Percentiles rank a stretch among this genome's conserved stretches.
These are phyloP conservation scores for Aramus guarauna DNA, from an alignment of 2,113 vertebrate species.

Conservation along the genomic window DNA sequence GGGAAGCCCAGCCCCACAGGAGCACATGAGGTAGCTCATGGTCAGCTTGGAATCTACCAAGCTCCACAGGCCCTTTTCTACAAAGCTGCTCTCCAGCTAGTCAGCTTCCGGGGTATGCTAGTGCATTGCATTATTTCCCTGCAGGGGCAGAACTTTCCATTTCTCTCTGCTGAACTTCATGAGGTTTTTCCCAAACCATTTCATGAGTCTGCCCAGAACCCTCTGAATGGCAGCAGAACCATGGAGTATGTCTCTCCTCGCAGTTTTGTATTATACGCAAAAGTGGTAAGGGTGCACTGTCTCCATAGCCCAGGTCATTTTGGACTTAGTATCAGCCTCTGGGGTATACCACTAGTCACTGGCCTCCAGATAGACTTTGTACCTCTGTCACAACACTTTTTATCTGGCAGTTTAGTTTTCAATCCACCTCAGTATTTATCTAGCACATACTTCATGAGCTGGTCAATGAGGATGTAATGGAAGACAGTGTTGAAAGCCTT, in stretches of 20 bases:
- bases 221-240: not conserved
- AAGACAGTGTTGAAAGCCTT: not conserved
- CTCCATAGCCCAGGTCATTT: not conserved
- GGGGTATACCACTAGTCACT: not conserved
- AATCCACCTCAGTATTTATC: not conserved
- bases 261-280: not conserved
- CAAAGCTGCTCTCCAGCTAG: not conserved
- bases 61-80: not conserved
- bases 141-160: not conserved
- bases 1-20: not conserved
- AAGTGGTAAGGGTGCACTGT: not conserved
- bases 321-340: not conserved
- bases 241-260: not conserved
- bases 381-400: not conserved
- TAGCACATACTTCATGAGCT: not conserved
- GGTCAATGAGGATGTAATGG: not conserved
- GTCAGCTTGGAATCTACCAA: not conserved
- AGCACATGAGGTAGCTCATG: not conserved
- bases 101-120: not conserved
- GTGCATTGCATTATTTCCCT: not conserved
- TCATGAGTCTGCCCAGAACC: not conserved
- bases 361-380: not conserved
- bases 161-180: not conserved
- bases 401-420: not conserved
- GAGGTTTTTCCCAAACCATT: not conserved